Percentiles rank a stretch among this genome's conserved stretches.
phyloP scores from a whole-genome alignment of 2,888 invertebrate species.

The Pollenia amentaria region DNA sequence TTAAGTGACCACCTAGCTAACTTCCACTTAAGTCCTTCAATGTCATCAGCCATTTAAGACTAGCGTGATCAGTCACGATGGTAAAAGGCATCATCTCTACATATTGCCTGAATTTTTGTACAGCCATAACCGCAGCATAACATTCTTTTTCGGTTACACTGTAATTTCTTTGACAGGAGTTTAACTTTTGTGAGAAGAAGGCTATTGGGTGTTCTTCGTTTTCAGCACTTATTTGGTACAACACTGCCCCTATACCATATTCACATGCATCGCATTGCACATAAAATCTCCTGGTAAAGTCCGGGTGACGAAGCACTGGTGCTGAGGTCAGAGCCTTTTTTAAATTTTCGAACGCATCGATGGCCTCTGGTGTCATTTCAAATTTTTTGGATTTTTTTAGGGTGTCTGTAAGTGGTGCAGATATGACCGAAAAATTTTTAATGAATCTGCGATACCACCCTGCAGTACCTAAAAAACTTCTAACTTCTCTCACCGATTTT shows the following conservation, averaged over 20 bases:
- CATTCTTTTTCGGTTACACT: conserved; percentile 68
- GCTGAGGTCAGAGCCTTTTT: too few relatives aligned
- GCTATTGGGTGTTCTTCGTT: conserved; percentile 60
- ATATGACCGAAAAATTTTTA: too few relatives aligned
- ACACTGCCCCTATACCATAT: not conserved
- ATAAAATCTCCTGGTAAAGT: too few relatives aligned
- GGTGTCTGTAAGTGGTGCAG: too few relatives aligned
- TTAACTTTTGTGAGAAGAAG: conserved; percentile 65
- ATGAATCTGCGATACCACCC: too few relatives aligned
- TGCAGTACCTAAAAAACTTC: too few relatives aligned
- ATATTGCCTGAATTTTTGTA: conserved; percentile 37
- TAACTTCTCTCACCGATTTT: too few relatives aligned
- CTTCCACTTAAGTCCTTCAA: not conserved
- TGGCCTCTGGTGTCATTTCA: too few relatives aligned
- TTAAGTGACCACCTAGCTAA: conserved; percentile 36
- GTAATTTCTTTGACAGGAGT: conserved; percentile 61
- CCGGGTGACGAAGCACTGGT: too few relatives aligned
- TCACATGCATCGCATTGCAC: too few relatives aligned
- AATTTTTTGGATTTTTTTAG: too few relatives aligned
- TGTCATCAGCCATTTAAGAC: conserved; percentile 1
- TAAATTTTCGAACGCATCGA: too few relatives aligned
- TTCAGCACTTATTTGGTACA: conserved; percentile 38
- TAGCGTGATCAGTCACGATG: conserved; percentile 37
- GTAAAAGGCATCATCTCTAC: conserved; percentile 19
- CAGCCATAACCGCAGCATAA: conserved; percentile 42